These are phyloP conservation scores for Apodemus agrarius DNA, from an alignment of 2,797 vertebrate genomes.

Conservation along the genomic window DNA sequence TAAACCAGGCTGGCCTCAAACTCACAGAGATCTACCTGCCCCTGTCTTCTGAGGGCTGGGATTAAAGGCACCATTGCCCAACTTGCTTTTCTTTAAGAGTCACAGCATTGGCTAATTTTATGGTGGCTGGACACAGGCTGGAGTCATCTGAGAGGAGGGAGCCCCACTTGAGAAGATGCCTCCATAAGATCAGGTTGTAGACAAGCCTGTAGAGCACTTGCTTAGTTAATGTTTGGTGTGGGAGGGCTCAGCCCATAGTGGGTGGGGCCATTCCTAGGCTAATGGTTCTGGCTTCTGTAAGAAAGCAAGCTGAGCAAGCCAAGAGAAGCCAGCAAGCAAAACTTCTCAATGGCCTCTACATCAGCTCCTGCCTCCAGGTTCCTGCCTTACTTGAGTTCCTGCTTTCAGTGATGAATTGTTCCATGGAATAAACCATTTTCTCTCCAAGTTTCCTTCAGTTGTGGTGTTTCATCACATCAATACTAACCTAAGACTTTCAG, in stretches of 20 bases:
- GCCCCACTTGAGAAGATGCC: neutral
- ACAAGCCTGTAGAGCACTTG: neutral
- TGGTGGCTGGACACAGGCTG: neutral
- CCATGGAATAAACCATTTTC: neutral
- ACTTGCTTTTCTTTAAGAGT: neutral
- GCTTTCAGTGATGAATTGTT: no score
- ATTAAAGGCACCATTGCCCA: neutral
- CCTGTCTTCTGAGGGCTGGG: neutral
- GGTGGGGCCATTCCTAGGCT: no score
- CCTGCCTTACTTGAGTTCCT: neutral
- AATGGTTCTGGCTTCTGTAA: neutral
- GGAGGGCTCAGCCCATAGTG: neutral
- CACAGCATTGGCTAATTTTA: no score
- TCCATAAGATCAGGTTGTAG: neutral
- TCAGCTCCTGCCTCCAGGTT: neutral
- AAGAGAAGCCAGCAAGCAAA: neutral
- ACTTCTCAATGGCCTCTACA: neutral
- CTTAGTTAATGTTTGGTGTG: neutral
- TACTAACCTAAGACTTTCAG: neutral
- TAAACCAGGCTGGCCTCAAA: neutral
- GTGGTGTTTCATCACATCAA: neutral
- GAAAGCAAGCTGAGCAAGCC: neutral
- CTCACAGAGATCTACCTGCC: neutral
- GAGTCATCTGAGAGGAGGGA: neutral
- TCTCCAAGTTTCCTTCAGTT: neutral